Base-by-base conservation (phyloP, 2,113 vertebrate species). In the Mystacornis crossleyi region DNA sequence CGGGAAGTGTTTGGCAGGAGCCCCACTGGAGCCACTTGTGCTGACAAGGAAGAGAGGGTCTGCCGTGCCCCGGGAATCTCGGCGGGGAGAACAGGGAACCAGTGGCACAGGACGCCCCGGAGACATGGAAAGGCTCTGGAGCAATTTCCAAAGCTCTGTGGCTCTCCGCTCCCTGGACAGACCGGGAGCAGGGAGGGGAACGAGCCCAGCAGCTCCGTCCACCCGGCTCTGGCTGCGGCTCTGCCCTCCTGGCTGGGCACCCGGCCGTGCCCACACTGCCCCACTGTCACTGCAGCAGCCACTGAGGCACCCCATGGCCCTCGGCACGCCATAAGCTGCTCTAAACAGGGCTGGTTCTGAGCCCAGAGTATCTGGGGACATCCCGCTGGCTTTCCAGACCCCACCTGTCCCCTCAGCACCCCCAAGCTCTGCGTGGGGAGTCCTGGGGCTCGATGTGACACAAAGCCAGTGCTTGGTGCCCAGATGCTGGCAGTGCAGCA, bases 1-100 rank as follows among this genome's bases (percentile, higher is more conserved):
- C 51, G 51, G 95, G 86, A 93, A 97, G 89, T 73, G 92, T 87
- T 90, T 94, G 88, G 97, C 97, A 91, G 82, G 67, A 33, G 69
- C 20, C 77, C 66, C 87, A 19, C 69, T 15, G 81, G 84, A 81
- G 48, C 40, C 4, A 3, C 83, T 36, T 8, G 33, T n/a, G 81
- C 50, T 2, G 0, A 78, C n/a, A 75, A 58, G 77, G 62, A 53
- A 24, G 42, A 62, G 88, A 60, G 58, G 85, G 71, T 40, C 42
- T 31, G 61, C 10, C 0, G 1, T 16, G 55, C 40, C 29, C 65
- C 0, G 1, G 70, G 65, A 23, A 25, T 16, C 47, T 23, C 0
- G 0, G 45, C 1, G 3, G 50, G 40, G 25, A 64, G 53, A n/a
- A 18, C 45, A 26, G 33, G 45, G 53, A 20, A 33, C 19, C 1